Percentiles rank a stretch among this genome's conserved stretches.
Evolutionary conservation across 2,113 vertebrate genomes (phyloP).

Genomic region (Sclerurus mexicanus): DNA sequence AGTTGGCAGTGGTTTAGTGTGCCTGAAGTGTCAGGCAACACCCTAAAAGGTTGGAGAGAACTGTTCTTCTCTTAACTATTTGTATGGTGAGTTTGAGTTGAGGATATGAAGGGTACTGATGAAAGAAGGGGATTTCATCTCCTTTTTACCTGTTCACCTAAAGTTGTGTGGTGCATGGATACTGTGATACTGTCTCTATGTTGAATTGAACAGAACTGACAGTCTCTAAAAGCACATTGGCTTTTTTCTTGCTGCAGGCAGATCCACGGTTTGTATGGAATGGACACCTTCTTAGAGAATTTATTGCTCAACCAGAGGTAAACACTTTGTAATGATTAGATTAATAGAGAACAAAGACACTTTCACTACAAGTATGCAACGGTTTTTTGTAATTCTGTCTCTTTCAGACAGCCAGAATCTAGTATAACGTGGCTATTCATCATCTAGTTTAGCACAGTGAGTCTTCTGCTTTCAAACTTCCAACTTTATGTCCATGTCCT

Average conservation of each 20-base stretch:
- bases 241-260: conserved; percentile 75
- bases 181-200: background rate
- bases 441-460: background rate
- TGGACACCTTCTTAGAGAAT: conserved; percentile 89
- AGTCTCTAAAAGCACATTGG: background rate
- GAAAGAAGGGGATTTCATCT: background rate
- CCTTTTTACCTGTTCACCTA: background rate
- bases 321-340: background rate
- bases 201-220: background rate
- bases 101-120: background rate
- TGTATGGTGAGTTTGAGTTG: background rate
- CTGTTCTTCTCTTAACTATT: background rate
- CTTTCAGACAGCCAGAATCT: background rate
- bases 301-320: conserved; percentile 93
- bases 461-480: background rate
- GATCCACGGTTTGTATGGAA: conserved; percentile 98
- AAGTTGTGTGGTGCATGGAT: background rate
- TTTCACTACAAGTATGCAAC: background rate
- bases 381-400: background rate
- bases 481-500: background rate
- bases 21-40: background rate
- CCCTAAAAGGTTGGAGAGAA: background rate
- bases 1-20: background rate
- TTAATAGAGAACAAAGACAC: background rate
- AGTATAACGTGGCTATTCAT: background rate